Base-by-base conservation (phyloP, 2,888 invertebrate species). In the Cerceris rybyensis region DNA sequence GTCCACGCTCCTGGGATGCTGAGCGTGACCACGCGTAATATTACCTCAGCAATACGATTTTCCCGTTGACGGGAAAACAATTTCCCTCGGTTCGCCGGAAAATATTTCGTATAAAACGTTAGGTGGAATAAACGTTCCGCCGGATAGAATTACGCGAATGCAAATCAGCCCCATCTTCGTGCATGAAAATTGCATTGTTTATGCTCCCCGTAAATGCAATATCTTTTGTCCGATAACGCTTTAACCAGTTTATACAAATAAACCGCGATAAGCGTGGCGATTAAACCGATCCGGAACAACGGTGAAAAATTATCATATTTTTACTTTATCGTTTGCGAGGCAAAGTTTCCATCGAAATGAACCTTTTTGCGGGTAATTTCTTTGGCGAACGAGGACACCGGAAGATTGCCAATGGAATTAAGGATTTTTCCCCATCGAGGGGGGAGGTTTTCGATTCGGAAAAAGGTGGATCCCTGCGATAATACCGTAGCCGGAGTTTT, bases 11-110 rank as follows among this genome's bases (percentile, higher is more conserved):
- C 60, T 60, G 70, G 74, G 66, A 80, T 57, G 69, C 67, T 69
- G 79, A 74, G 78, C 79, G 79, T 80, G 79, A 78, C 81, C 83
- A 50, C 73, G 78, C 80, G 78, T 78, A 81, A 69, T 83, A 75
- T 82, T 59, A 70, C 70, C 57, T 16, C 69, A 42, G 41, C 65
- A 17, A 46, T 54, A 55, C 41, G 68, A 61, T 57, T 43, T 49
- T 28, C 73, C 68, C 55, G 71, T 83, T 64, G 71, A 70, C 70
- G 73, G 58, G 72, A 78, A 83, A 78, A 83, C 80, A 82, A 84
- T 85, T 84, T 84, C 84, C 73, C 78, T 81, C 72, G 66, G 72
- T 65, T 60, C 50, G 42, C 54, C 65, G 14, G 60, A 54, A 69
- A 69, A 73, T 61, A 68, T 64, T 50, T 17, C 46, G 39, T 39